phyloP scores from a whole-genome alignment of 1,140 invertebrate species.

The Pseudachorutes palmiensis region DNA sequence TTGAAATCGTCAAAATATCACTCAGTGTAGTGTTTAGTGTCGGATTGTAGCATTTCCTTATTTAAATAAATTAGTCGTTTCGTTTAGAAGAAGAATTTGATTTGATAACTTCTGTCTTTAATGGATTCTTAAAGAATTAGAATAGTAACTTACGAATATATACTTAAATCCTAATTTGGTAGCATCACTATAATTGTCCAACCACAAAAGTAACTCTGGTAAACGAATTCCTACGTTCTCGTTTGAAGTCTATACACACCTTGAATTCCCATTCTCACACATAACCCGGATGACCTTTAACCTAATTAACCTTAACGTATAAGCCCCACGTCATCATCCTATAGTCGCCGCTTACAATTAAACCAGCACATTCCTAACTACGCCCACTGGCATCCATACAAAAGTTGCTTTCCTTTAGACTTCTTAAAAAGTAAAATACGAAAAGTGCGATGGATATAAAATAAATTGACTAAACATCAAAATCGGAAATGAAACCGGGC shows the following conservation, averaged over 20 bases:
- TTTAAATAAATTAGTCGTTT: too few species aligned
- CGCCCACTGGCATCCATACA: too few species aligned
- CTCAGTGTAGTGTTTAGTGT: not conserved
- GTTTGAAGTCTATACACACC: not conserved
- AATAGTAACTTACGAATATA: slow-evolving; percentile 13
- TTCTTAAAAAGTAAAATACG: too few species aligned
- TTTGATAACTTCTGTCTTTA: slow-evolving; percentile 1
- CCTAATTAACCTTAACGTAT: slow-evolving; percentile 11
- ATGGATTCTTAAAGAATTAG: slow-evolving; percentile 6
- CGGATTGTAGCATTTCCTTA: too few species aligned
- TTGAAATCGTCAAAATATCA: slow-evolving; percentile 2
- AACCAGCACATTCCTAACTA: too few species aligned
- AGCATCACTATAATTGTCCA: slow-evolving; percentile 14
- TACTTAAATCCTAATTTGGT: slow-evolving; percentile 1
- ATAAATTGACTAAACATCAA: too few species aligned
- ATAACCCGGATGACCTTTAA: not conserved
- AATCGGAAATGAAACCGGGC: too few species aligned
- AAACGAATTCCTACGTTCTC: not conserved
- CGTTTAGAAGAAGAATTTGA: slow-evolving; percentile 2
- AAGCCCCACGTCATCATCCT: not conserved
- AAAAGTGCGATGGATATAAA: too few species aligned
- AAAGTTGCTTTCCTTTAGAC: too few species aligned
- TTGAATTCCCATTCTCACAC: slow-evolving; percentile 6
- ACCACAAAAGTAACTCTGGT: not conserved
- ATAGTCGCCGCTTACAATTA: not conserved